A percentile compares a stretch with the other conserved stretches of the same genome.
Conservation (phyloP, 2,113 vertebrate genomes). For the Mixornis gularis region DNA sequence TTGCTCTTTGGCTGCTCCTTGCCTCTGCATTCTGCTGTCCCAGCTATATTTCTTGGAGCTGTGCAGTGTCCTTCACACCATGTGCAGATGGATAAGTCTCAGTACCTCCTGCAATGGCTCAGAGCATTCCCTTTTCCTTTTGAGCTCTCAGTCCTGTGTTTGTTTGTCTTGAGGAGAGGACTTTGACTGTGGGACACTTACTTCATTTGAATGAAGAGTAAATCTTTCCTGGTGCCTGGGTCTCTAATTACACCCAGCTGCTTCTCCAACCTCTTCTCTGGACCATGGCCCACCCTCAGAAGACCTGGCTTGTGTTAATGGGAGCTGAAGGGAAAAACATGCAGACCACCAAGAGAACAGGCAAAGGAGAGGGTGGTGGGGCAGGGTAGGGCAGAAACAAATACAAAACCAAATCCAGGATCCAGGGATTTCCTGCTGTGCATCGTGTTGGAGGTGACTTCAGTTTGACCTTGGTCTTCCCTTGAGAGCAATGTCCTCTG, state of each 20-base stretch:
- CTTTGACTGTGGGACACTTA: neutral
- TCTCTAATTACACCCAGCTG: slow-evolving; percentile 61
- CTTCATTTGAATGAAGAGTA: neutral
- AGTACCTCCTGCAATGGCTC: neutral
- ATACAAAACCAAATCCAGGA: neutral
- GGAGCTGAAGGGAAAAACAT: slow-evolving; percentile 37
- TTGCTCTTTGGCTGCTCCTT: neutral
- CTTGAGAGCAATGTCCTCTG: slow-evolving; percentile 45
- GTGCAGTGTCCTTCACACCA: neutral
- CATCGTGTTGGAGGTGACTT: slow-evolving; percentile 29
- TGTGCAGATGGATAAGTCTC: neutral
- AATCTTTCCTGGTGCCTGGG: neutral
- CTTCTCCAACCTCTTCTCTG: slow-evolving; percentile 27
- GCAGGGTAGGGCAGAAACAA: slow-evolving; percentile 46
- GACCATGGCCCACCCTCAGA: slow-evolving; percentile 29
- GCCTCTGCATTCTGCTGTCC: neutral
- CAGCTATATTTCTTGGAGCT: neutral
- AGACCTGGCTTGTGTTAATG: slow-evolving; percentile 47
- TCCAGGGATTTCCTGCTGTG: neutral
- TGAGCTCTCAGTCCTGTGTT: neutral
- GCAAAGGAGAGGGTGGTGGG: slow-evolving; percentile 1
- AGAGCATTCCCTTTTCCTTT: neutral
- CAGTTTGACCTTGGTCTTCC: slow-evolving; percentile 28
- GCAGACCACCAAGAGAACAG: slow-evolving; percentile 53
- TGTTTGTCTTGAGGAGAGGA: neutral